Evolutionary conservation across 2,113 vertebrate species (phyloP), one percentile per base, ranked within the genome.

Genomic region (Phaetusa simplex): DNA sequence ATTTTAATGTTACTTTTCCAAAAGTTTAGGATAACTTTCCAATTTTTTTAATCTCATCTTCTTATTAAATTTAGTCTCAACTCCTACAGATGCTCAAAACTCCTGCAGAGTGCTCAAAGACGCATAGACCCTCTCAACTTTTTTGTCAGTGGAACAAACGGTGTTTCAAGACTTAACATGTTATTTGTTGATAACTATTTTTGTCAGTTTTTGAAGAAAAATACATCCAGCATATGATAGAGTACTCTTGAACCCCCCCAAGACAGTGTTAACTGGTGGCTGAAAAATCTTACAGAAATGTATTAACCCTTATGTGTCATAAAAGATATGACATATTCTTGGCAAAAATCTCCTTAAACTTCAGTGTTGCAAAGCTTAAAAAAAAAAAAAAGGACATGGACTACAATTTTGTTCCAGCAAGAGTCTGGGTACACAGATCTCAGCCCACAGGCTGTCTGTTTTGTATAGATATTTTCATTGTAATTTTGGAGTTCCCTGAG

Each of bases 331-430:
- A 47, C 26, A 2, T 53, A 30, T 21, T 83, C 52, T 43, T 80
- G 42, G 34, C 20, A 91, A 86, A 88, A 72, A 43, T n/a, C 7
- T 65, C 50, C 10, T 52, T 83, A 36, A 71, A 83, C 29, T 52
- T 52, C 30, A 19, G 11, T 66, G 29, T 77, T 1, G 3, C 12
- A 49, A 77, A 83, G 72, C 58, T 66, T 6, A 40, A 69, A 55
- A 42, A 1, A 5, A 43, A 1, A 5, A 9, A 16, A 9, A 12
- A 8, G 47, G 38, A 10, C 2, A 1, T 0, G 0, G 34, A 90
- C 20, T 47, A 10, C 0, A 0, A 2, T 52, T 76, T 55, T 72
- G 22, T 72, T 88, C 26, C 32, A 24, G 36, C 12, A 6, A 4
- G 56, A 59, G 22, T 8, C 7, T 43, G 1, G 6, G 7, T 32